A percentile compares a stretch with the other conserved stretches of the same genome.
Conservation (phyloP, 2,797 vertebrate genomes). For the Pristis pectinata region DNA sequence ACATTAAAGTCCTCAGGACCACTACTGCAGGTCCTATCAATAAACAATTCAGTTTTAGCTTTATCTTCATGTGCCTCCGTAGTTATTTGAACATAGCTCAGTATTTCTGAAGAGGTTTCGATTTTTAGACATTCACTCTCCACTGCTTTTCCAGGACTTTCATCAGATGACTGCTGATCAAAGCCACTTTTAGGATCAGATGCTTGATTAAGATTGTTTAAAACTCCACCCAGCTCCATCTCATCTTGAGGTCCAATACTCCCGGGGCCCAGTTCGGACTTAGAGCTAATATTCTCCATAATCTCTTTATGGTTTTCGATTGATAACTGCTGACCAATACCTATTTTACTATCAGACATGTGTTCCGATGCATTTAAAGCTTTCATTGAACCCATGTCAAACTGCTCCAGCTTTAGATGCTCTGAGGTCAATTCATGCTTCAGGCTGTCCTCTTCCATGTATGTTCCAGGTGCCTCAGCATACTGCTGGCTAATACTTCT, state of each 20-base stretch:
- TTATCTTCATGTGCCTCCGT: neutral
- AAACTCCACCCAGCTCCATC: neutral
- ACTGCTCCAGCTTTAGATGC: neutral
- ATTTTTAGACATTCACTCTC: neutral
- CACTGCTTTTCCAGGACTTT: neutral
- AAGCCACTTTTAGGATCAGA: neutral
- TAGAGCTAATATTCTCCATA: neutral
- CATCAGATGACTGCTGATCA: neutral
- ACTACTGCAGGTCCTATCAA: neutral
- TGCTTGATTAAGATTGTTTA: neutral
- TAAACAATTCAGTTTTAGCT: neutral
- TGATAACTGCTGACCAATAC: neutral
- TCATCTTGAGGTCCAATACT: neutral
- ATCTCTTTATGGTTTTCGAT: neutral
- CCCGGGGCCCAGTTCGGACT: neutral
- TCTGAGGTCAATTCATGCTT: neutral
- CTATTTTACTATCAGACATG: neutral
- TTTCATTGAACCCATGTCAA: neutral
- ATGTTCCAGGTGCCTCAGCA: neutral
- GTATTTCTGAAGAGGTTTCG: neutral
- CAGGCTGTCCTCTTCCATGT: neutral
- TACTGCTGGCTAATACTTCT: neutral
- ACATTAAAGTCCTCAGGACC: conserved; percentile 47
- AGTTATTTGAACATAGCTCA: too few relatives aligned
- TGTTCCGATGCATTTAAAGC: neutral